A percentile compares a stretch with the other conserved stretches of the same genome.
phyloP scores from a whole-genome alignment of 2,797 vertebrate species.

The Falco berigora region DNA sequence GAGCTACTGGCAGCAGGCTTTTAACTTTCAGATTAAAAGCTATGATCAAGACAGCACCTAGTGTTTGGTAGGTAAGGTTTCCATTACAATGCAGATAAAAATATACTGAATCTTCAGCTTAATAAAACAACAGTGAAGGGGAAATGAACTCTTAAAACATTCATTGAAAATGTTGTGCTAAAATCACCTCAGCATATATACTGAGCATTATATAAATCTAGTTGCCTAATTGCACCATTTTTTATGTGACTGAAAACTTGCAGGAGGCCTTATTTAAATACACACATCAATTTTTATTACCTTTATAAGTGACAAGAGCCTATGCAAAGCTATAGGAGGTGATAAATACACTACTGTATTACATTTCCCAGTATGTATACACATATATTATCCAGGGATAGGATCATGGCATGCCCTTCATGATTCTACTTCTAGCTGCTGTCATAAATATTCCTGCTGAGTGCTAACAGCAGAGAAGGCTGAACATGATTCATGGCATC shows the following conservation, averaged over 20 bases:
- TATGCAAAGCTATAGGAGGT: neutral
- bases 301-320: neutral
- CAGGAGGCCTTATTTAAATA: neutral
- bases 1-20: neutral
- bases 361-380: neutral
- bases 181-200: neutral
- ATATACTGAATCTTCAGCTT: neutral
- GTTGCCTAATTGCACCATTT: constrained; percentile 13
- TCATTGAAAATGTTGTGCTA: neutral
- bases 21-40: neutral
- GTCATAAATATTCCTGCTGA: neutral
- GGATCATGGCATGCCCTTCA: neutral
- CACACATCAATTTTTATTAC: constrained; percentile 1
- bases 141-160: neutral
- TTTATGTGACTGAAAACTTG: neutral
- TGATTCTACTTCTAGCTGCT: neutral
- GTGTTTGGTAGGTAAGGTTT: neutral
- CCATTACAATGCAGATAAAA: neutral
- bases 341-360: neutral
- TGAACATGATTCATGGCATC: neutral
- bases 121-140: neutral
- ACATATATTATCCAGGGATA: neutral
- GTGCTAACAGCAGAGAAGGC: neutral
- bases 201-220: neutral
- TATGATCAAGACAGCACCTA: neutral